These are phyloP conservation scores for Mactra quadrangularis DNA, from an alignment of 1,140 invertebrate genomes.

Conservation along the genomic window DNA sequence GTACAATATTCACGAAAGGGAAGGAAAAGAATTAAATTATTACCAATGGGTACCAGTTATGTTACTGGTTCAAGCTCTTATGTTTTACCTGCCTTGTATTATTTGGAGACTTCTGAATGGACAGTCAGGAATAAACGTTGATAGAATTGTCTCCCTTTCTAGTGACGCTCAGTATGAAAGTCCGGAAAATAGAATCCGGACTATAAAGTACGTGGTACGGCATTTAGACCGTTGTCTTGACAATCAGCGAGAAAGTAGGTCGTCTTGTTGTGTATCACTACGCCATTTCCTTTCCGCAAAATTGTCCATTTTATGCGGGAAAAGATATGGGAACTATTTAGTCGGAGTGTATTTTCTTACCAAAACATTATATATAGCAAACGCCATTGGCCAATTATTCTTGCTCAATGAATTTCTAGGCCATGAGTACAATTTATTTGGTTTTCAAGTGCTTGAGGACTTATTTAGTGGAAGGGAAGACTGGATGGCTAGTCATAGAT, in stretches of 20 bases:
- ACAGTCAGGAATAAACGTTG: constrained; percentile 84
- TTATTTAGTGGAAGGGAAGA: constrained; percentile 83
- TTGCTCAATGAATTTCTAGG: constrained; percentile 85
- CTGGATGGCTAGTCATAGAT: constrained; percentile 83
- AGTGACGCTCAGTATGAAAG: constrained; percentile 79
- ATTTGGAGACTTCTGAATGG: constrained; percentile 85
- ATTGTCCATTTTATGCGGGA: constrained; percentile 81
- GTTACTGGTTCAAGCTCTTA: constrained; percentile 85
- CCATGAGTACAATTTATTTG: constrained; percentile 84
- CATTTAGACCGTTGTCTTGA: constrained; percentile 83
- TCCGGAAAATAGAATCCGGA: constrained; percentile 80
- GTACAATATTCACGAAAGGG: constrained; percentile 67
- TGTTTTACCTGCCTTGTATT: constrained; percentile 86
- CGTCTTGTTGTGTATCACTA: constrained; percentile 79
- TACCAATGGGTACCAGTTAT: constrained; percentile 87
- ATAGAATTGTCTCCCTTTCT: constrained; percentile 78
- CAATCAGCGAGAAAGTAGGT: constrained; percentile 80
- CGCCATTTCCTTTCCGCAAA: constrained; percentile 80
- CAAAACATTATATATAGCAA: constrained; percentile 85
- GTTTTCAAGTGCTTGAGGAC: constrained; percentile 85
- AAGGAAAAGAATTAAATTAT: constrained; percentile 83
- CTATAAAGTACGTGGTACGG: constrained; percentile 82
- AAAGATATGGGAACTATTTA: constrained; percentile 85
- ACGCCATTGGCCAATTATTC: constrained; percentile 85
- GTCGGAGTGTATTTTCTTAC: constrained; percentile 84